Conservation (phyloP, 2,113 vertebrate genomes). For the Melanocharis versteri region DNA sequence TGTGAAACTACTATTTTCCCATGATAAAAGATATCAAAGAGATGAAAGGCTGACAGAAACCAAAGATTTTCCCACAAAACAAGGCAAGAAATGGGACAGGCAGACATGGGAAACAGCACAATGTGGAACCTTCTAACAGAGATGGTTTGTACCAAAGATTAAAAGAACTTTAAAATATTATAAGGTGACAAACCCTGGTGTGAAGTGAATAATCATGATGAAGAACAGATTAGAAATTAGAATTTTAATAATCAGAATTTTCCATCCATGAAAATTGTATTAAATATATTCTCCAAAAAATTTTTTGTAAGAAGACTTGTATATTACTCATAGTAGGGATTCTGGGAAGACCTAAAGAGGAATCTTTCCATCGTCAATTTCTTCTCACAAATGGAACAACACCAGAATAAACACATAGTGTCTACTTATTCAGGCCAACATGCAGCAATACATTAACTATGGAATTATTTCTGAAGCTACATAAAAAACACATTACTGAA, state of each 20-base stretch:
- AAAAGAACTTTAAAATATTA: background rate
- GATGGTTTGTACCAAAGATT: background rate
- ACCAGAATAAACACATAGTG: background rate
- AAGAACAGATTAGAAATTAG: background rate
- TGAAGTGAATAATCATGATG: fast-evolving
- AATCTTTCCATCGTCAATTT: background rate
- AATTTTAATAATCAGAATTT: background rate
- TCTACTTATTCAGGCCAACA: background rate
- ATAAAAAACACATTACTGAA: background rate
- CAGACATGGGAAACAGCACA: background rate
- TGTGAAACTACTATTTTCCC: background rate
- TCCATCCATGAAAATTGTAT: background rate
- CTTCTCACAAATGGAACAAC: background rate
- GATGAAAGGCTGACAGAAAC: background rate
- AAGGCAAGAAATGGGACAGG: too few relatives aligned
- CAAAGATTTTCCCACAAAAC: background rate
- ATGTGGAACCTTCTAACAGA: background rate
- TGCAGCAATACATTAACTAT: background rate
- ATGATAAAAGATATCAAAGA: background rate
- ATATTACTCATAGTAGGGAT: background rate
- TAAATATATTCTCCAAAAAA: background rate
- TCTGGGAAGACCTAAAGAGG: background rate
- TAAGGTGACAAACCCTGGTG: background rate
- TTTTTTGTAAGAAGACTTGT: background rate
- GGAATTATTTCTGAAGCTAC: background rate